Conservation (phyloP, 2,888 invertebrate species). For the Coleophora flavipennella region DNA sequence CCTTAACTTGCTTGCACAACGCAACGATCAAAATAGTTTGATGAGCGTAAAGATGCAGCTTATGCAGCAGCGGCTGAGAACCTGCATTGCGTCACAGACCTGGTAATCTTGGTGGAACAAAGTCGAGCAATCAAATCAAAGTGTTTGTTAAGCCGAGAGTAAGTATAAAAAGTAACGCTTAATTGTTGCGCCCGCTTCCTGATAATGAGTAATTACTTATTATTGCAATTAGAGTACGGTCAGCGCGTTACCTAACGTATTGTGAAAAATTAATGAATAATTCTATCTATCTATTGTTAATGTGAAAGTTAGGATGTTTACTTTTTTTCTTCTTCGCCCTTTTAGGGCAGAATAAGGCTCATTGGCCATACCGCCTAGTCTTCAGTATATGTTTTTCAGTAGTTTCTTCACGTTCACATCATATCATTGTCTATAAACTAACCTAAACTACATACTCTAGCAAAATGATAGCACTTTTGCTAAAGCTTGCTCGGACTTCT, state of each 20-base stretch:
- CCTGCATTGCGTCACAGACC: constrained; percentile 47
- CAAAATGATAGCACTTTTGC: too few species aligned
- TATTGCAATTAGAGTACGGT: constrained; percentile 62
- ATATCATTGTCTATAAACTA: too few species aligned
- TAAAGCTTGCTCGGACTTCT: too few species aligned
- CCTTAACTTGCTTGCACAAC: constrained; percentile 55
- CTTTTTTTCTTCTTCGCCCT: too few species aligned
- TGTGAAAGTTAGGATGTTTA: too few species aligned
- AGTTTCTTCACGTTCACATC: too few species aligned
- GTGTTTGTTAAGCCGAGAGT: constrained; percentile 59
- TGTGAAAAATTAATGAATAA: too few species aligned
- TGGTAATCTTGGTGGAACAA: constrained; percentile 55
- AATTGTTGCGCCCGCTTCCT: constrained; percentile 63
- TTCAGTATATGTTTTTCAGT: too few species aligned
- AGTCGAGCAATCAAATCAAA: constrained; percentile 60
- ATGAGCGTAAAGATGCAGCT: constrained; percentile 11
- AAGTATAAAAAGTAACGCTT: constrained; percentile 55
- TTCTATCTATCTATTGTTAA: too few species aligned
- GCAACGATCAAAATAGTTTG: constrained; percentile 53
- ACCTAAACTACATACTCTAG: too few species aligned
- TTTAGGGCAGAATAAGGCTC: too few species aligned
- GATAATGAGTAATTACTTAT: constrained; percentile 66
- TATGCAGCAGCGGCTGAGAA: constrained; percentile 33
- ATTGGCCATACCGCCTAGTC: too few species aligned
- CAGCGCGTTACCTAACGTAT: constrained; percentile 31